phyloP scores from a whole-genome alignment of 2,797 vertebrate genomes.

The Phalloptychus januarius region DNA sequence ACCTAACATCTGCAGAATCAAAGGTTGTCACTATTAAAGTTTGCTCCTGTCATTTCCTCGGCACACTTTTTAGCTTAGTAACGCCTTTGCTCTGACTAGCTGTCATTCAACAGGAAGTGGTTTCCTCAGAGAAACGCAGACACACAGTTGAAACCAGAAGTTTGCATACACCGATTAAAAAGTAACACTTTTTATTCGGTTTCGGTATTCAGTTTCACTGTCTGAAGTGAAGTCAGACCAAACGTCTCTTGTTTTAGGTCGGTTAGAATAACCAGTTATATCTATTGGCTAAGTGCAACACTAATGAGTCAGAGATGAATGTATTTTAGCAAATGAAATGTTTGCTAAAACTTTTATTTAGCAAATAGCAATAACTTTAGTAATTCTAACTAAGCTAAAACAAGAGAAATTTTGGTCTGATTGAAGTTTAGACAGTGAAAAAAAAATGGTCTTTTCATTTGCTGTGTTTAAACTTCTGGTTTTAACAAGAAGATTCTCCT shows the following conservation, averaged over 20 bases:
- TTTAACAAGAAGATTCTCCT: no score
- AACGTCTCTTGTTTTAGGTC: background rate
- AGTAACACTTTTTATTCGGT: background rate
- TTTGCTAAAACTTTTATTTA: background rate
- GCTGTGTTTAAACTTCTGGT: background rate
- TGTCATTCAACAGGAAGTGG: constrained; percentile 51
- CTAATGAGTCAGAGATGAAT: background rate
- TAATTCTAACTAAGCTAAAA: no score
- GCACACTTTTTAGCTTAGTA: constrained; percentile 39
- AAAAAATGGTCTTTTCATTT: background rate
- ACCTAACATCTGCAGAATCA: constrained; percentile 26
- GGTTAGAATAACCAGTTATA: background rate
- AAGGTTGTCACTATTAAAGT: constrained; percentile 38
- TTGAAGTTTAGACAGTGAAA: background rate
- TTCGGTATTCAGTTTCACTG: no score
- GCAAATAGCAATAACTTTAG: no score
- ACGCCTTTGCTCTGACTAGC: constrained; percentile 52
- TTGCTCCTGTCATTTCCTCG: constrained; percentile 38
- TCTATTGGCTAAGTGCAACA: background rate
- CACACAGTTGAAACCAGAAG: background rate
- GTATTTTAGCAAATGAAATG: background rate
- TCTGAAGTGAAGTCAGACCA: background rate
- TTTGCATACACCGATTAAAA: background rate
- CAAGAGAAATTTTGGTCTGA: no score
- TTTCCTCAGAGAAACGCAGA: constrained; percentile 6